phyloP scores from a whole-genome alignment of 2,113 vertebrate species.

The Engraulis encrasicolus region DNA sequence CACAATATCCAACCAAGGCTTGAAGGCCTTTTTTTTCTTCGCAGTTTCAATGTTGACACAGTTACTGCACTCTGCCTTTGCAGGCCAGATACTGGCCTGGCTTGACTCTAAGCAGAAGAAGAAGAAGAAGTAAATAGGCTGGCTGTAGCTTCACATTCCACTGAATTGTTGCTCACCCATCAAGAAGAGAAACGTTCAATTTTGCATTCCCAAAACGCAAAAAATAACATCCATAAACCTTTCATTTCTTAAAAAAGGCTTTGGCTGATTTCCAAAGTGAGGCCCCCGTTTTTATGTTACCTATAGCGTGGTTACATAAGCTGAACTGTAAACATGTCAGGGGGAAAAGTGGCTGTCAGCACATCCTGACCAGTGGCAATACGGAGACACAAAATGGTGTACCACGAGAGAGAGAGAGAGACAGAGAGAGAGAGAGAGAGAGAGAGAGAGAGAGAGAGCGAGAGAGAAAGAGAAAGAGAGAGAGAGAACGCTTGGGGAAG shows the following conservation, averaged over 20 bases:
- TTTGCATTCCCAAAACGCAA: neutral
- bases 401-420: too few relatives aligned
- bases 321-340: constrained; percentile 60
- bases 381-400: constrained; percentile 47
- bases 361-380: constrained; percentile 56
- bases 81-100: neutral
- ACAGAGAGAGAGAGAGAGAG: too few relatives aligned
- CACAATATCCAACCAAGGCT: too few relatives aligned
- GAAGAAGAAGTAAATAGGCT: neutral
- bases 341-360: constrained; percentile 60
- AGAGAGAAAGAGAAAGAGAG: too few relatives aligned
- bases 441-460: too few relatives aligned
- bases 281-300: neutral
- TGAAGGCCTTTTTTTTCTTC: too few relatives aligned
- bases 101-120: neutral
- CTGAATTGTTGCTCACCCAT: neutral
- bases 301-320: constrained; percentile 50
- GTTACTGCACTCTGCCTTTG: too few relatives aligned
- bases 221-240: neutral
- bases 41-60: too few relatives aligned
- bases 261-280: constrained; percentile 5
- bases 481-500: constrained; percentile 38
- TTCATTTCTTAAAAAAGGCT: neutral
- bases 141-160: neutral
- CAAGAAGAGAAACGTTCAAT: constrained; percentile 13